Evolutionary conservation across 2,797 vertebrate species (phyloP).

Genomic region (Poecilia picta): DNA sequence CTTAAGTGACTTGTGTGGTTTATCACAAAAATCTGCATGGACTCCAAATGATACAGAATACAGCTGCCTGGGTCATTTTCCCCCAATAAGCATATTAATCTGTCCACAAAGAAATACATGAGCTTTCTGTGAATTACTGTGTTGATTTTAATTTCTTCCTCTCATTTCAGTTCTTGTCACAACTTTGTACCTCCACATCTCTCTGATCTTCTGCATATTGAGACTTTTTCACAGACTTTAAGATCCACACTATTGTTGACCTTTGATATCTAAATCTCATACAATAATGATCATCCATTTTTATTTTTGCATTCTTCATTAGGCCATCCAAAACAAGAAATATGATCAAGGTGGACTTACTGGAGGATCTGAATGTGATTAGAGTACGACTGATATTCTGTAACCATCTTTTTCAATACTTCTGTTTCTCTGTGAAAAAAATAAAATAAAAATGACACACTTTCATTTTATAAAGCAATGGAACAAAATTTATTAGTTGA

Average conservation of each 20-base stretch:
- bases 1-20: not conserved
- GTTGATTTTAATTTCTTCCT: not conserved
- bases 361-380: slow-evolving; percentile 76
- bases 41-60: not conserved
- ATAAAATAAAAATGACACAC: not conserved
- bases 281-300: not conserved
- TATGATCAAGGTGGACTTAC: slow-evolving; percentile 55
- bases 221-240: not conserved
- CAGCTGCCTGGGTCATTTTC: not conserved
- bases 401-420: slow-evolving; percentile 64
- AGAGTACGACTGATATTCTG: slow-evolving; percentile 72
- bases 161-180: not conserved
- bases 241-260: not conserved
- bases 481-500: not conserved
- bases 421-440: slow-evolving; percentile 68
- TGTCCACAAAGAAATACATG: not conserved
- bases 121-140: not conserved
- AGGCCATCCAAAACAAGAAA: not conserved
- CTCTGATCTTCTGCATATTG: not conserved
- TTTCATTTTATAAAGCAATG: not conserved
- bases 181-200: not conserved
- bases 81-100: not conserved
- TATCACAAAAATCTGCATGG: not conserved
- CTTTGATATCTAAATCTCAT: not conserved
- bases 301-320: not conserved